Evolutionary conservation across 2,113 vertebrate species (phyloP).

Genomic region (Cranoglanis bouderius): DNA sequence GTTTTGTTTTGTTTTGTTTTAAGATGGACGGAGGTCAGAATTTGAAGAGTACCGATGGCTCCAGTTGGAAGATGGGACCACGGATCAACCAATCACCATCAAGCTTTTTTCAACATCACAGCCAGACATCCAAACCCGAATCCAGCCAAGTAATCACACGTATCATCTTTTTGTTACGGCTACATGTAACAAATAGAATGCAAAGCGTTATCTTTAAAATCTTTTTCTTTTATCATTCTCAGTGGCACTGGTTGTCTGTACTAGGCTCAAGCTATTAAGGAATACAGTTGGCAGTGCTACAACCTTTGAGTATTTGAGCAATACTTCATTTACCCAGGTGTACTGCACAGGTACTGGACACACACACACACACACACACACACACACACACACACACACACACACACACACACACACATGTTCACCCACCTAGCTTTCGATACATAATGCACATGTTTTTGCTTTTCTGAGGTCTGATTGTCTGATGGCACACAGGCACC

Average conservation of each 20-base stretch:
- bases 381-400: no score
- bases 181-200: not conserved
- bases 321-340: slow-evolving; percentile 61
- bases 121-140: slow-evolving; percentile 66
- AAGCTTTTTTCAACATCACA: slow-evolving; percentile 78
- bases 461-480: not conserved
- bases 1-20: not conserved
- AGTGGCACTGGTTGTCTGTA: slow-evolving; percentile 72
- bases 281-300: slow-evolving; percentile 34
- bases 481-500: slow-evolving; percentile 41
- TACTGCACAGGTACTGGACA: slow-evolving; percentile 62
- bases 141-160: slow-evolving; percentile 66
- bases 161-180: not conserved
- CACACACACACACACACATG: no score
- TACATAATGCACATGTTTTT: not conserved
- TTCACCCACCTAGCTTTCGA: not conserved
- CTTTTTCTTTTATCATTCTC: not conserved
- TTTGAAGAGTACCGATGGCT: slow-evolving; percentile 74
- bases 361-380: not conserved
- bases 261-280: slow-evolving; percentile 61
- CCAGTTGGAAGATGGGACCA: slow-evolving; percentile 67
- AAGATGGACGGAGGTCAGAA: slow-evolving; percentile 62
- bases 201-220: not conserved
- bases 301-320: slow-evolving; percentile 64
- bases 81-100: slow-evolving; percentile 66